A percentile compares a stretch with the other conserved stretches of the same genome.
Evolutionary conservation across 1,140 invertebrate species (phyloP).

Genomic region (Steinernema feltiae): DNA sequence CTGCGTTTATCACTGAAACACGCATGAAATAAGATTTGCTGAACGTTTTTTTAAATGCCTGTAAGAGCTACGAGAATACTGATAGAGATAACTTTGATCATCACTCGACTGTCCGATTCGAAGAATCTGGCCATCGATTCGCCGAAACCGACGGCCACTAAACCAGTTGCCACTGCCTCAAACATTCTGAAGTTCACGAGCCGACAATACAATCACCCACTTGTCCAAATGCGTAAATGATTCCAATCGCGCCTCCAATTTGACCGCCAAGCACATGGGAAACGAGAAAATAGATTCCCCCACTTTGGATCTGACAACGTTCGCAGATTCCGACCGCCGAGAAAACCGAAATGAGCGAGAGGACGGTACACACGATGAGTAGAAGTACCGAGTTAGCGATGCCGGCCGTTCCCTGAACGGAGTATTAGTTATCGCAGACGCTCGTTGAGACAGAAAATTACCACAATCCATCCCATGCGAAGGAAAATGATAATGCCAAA

Average conservation of each 20-base stretch:
- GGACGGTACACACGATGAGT: constrained; percentile 77
- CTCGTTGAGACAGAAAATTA: constrained; percentile 25
- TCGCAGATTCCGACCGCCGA: constrained; percentile 92
- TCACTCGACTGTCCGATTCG: constrained; percentile 65
- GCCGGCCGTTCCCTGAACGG: constrained; percentile 73
- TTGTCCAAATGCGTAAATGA: constrained; percentile 92
- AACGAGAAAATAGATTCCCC: constrained; percentile 87
- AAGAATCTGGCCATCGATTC: constrained; percentile 83
- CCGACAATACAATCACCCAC: constrained; percentile 62
- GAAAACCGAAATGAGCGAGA: constrained; percentile 80
- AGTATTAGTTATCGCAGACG: neutral
- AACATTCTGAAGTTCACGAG: constrained; percentile 43
- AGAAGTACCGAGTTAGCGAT: constrained; percentile 78
- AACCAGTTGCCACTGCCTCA: constrained; percentile 84
- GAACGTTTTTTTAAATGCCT: no score
- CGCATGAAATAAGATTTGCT: neutral
- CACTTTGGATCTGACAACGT: constrained; percentile 77
- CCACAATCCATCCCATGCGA: constrained; percentile 88
- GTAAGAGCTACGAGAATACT: constrained; percentile 74
- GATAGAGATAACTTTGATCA: constrained; percentile 73
- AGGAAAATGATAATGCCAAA: constrained; percentile 94
- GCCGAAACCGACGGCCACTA: constrained; percentile 89
- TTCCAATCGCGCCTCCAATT: constrained; percentile 80
- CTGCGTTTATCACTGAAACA: constrained; percentile 72
- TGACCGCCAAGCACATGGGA: constrained; percentile 85